Base-by-base conservation (phyloP, 1,140 invertebrate genomes). In the Babylonia areolata region DNA sequence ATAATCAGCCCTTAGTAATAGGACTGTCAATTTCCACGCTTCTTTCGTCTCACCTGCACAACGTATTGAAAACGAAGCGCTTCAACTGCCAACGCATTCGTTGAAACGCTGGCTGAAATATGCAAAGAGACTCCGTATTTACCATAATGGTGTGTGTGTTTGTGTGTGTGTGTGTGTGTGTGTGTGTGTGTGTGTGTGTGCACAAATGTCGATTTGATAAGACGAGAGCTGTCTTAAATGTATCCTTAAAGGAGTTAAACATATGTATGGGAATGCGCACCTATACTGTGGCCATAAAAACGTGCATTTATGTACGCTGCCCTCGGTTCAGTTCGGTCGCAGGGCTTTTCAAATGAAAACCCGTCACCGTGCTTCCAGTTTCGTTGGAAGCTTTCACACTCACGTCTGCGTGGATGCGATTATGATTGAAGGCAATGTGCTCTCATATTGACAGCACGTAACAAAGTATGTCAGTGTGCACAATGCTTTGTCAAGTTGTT, bases 131-230 rank as follows among this genome's bases (percentile, higher is more conserved):
- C 58, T 28, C 58, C 23, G 2, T n/a, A 23, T 64, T 64, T 64
- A 23, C 17, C 46, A 9, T 51, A 9, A 23, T 12, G 15, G 58
- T 64, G 58, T 64, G 58, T 64, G 58, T 64, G 58, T 64, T 12
- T 64, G 58, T 64, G 58, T 64, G 58, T 64, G 58, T 64, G 58
- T 64, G 58, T 64, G 58, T 64, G 58, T 64, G 58, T 64, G 58
- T 64, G 58, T 64, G 58, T n/a, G 58, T 64, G 58, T 64, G 58
- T 11, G 58, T 64, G 58, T 64, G 58, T 64, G 58, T 64, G 58
- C 37, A 37, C 15, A 11, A 75, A 37, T 75, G n/a, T 75, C 73
- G 12, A 5, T 35, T 64, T 64, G 28, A 75, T 35, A 39, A 12
- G 9, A 11, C 33, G 73, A 75, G 73, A 75, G 33, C 33, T 33